Evolutionary conservation across 2,888 invertebrate species (phyloP), one percentile per base, ranked within the genome.

Genomic region (Scaptomyza parva): DNA sequence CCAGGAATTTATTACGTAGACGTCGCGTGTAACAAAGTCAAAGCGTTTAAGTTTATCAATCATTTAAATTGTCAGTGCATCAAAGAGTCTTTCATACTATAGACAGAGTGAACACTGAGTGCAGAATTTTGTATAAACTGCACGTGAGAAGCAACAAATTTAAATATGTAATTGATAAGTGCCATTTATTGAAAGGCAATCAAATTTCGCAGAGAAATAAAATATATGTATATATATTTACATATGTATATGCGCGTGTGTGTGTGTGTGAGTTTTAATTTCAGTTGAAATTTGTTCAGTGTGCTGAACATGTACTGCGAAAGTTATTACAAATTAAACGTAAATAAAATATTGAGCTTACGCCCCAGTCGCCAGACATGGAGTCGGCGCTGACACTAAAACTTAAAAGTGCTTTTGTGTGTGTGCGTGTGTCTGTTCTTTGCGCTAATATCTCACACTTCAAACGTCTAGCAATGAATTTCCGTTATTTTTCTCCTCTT

Each of bases 371-470:
- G 41, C 41, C 26, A 47, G 41, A 50, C 55, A 18, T 59, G 51
- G 35, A 58, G 51, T 61, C 44, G 60, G 58, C 52, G 54, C 12
- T 57, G 52, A 59, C 51, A 67, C 68, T 69, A 55, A 67, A 76
- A 64, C 58, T 67, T 58, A 26, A 48, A 47, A 58, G 50, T 20
- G 48, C 30, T 51, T 57, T 50, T 26, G 14, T 40, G 41, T 7
- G 24, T 24, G 22, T 47, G 51, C 39, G 37, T 62, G 41, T 75
- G 61, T 64, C 55, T 75, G 78, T 68, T 57, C 74, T 64, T 47
- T 57, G 69, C 76, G 86, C 83, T 86, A 86, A 88, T 86, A 83
- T 83, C 88, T 73, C 88, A 88, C 80, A 80, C 84, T 87, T 86
- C 70, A 69, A 78, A 70, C 55, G 76, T 72, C 72, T 78, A 86